Evolutionary conservation across 2,888 invertebrate species (phyloP), one percentile per base, ranked within the genome.

Genomic region (Oscheius sp.): DNA sequence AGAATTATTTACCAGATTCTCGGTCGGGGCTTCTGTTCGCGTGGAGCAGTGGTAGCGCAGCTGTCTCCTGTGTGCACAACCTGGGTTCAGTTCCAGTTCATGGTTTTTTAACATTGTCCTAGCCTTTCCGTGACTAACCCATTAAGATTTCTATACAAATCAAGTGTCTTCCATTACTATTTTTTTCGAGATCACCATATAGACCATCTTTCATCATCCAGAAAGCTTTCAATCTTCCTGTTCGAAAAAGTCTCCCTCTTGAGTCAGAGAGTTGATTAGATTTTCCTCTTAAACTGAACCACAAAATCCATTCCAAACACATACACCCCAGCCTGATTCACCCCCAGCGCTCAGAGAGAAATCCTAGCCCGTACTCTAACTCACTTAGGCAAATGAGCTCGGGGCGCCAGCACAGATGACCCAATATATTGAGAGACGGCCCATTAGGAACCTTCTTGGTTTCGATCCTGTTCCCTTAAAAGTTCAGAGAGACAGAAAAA

Each of bases 311-410:
- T 21, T 53, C 29, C 29, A 13, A 53, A 53, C n/a, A 29, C 53
- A 21, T 53, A 4, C 29, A 3, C 10, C 50, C 13, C 50, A 50
- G 9, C 50, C 53, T 53, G 53, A 53, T 29, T 53, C 53, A 53
- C n/a, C 10, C 53, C 29, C 53, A 13, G n/a, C 53, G n/a, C 3
- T 4, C 13, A 29, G 29, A 13, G 13, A 9, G 53, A 53, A 53
- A 53, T 53, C 53, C 32, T 32, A 32, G 53, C 55, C 68, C 55
- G n/a, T 55, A 55, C 68, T 68, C 55, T 53, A 68, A 68, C 68
- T 55, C 42, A 68, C 55, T 68, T 68, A 68, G 68, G 68, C 68
- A 68, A 68, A 68, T 68, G 68, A 68, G 68, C 68, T 11, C 68
- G 29, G 21, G 55, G 42, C 42, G 42, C 42, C 55, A 55, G 68